Conservation (phyloP, 37 sponge, comb jelly and placozoan species). For the Dysidea cf. avara region DNA sequence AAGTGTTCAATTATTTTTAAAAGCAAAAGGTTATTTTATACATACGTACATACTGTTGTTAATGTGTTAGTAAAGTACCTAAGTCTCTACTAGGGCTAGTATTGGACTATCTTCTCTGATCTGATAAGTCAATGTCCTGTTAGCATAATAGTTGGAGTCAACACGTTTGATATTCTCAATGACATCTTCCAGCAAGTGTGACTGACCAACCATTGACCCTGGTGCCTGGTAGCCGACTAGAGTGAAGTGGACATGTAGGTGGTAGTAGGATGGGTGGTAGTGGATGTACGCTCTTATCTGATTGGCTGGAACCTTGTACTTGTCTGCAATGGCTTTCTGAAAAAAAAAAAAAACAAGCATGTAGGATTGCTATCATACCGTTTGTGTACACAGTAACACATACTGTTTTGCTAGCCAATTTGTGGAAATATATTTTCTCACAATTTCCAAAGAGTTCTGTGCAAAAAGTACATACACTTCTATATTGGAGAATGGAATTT, state of each 20-base stretch:
- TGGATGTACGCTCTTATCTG: slow-evolving; percentile 82
- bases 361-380: background rate
- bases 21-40: too few relatives aligned
- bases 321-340: slow-evolving; percentile 51
- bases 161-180: slow-evolving; percentile 87
- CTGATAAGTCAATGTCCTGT: slow-evolving; percentile 69
- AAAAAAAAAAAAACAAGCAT: background rate
- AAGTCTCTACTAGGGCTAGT: background rate
- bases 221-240: slow-evolving; percentile 72
- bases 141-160: slow-evolving; percentile 68
- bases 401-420: background rate
- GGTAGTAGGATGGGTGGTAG: slow-evolving; percentile 99
- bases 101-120: slow-evolving; percentile 57
- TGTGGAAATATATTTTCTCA: background rate
- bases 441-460: background rate
- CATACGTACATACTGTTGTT: too few relatives aligned
- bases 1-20: too few relatives aligned
- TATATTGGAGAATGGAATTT: too few relatives aligned
- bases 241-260: slow-evolving; percentile 93
- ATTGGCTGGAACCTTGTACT: slow-evolving; percentile 57
- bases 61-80: too few relatives aligned
- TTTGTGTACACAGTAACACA: background rate
- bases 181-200: slow-evolving; percentile 88
- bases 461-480: too few relatives aligned
- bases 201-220: slow-evolving; percentile 57